Evolutionary conservation across 2,888 invertebrate genomes (phyloP).

Genomic region (Ctena decussata): DNA sequence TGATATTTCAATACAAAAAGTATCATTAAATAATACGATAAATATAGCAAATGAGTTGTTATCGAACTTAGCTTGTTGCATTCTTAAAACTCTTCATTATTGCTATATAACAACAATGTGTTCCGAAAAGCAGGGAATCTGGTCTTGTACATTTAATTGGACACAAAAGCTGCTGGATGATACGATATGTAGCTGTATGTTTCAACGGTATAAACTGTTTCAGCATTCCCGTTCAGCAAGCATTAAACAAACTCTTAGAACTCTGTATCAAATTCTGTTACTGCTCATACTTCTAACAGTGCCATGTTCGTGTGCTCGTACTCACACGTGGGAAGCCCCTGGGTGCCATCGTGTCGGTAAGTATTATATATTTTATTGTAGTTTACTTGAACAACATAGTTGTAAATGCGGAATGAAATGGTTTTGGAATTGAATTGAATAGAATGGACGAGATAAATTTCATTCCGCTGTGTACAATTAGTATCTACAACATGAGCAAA

Average conservation of each 20-base stretch:
- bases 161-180: background rate
- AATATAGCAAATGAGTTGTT: too few species aligned
- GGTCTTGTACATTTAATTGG: background rate
- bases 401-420: too few species aligned
- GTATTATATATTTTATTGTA: too few species aligned
- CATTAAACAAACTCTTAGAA: background rate
- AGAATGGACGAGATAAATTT: too few species aligned
- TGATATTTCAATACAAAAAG: too few species aligned
- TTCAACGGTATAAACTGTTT: background rate
- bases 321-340: slow-evolving; percentile 90
- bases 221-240: background rate
- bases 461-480: too few species aligned
- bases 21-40: too few species aligned
- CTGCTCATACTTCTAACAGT: slow-evolving; percentile 6
- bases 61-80: too few species aligned
- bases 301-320: slow-evolving; percentile 36
- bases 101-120: slow-evolving; percentile 1
- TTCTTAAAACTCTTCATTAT: too few species aligned
- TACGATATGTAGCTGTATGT: background rate
- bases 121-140: background rate
- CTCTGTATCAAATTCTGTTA: background rate
- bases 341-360: slow-evolving; percentile 94
- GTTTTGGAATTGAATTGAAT: too few species aligned
- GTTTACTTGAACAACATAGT: too few species aligned
- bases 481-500: too few species aligned